Evolutionary conservation across 2,797 vertebrate species (phyloP).

Genomic region (Taeniopygia guttata): DNA sequence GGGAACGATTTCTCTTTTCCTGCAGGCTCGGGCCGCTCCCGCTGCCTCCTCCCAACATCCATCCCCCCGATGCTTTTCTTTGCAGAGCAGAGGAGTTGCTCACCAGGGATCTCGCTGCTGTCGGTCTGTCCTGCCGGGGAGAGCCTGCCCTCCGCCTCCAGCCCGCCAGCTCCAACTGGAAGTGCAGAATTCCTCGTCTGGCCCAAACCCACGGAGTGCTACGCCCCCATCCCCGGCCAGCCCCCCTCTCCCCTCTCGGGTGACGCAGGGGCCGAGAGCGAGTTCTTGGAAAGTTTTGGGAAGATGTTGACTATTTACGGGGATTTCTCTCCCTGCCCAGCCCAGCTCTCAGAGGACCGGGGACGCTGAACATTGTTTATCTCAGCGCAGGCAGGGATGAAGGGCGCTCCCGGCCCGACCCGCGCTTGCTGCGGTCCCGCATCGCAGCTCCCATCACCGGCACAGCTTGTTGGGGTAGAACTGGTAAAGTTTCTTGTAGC

Average conservation of each 20-base stretch:
- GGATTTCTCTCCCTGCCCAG: neutral
- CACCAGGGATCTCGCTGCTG: neutral
- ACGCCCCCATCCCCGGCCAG: slow-evolving; percentile 38
- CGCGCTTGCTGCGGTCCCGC: fast-evolving
- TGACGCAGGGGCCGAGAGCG: slow-evolving; percentile 1
- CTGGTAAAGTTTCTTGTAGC: neutral
- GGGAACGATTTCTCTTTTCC: neutral
- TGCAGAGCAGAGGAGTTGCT: neutral
- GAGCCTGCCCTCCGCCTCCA: neutral
- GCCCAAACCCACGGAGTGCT: neutral
- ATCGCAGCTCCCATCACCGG: fast-evolving
- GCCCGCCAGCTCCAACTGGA: neutral
- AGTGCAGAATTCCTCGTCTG: neutral
- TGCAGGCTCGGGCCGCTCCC: neutral
- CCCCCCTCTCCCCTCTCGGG: neutral
- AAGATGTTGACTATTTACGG: neutral
- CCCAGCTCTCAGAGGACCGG: neutral
- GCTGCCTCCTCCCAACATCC: neutral
- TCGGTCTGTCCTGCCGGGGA: neutral
- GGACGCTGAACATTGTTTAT: neutral
- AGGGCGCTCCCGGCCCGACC: no score
- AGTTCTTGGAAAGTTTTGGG: neutral
- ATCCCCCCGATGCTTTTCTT: neutral
- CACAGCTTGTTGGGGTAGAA: fast-evolving
- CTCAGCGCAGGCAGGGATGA: fast-evolving